Evolutionary conservation across 1,140 invertebrate genomes (phyloP).

Genomic region (Lepeophtheirus salmonis): DNA sequence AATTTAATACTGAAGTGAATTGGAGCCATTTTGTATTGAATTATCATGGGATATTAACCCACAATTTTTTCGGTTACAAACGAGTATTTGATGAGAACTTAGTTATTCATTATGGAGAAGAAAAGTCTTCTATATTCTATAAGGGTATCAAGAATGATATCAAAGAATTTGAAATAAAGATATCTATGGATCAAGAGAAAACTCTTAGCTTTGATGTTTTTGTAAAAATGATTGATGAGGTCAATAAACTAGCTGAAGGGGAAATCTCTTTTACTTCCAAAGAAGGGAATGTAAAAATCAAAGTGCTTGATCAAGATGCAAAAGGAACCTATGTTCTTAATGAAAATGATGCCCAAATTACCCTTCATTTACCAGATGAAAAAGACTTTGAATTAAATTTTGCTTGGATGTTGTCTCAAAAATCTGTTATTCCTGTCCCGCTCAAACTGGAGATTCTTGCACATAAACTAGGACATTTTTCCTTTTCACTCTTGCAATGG

Average conservation of each 20-base stretch:
- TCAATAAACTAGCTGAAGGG: not conserved
- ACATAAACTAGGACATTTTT: too few relatives aligned
- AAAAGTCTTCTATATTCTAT: not conserved
- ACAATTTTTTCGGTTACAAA: too few relatives aligned
- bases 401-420: too few relatives aligned
- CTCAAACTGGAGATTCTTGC: too few relatives aligned
- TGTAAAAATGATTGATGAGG: not conserved
- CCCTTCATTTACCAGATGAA: not conserved
- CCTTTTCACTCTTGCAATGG: not conserved
- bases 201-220: not conserved
- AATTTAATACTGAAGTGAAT: too few relatives aligned
- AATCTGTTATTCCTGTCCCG: too few relatives aligned
- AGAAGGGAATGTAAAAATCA: not conserved
- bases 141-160: not conserved
- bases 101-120: too few relatives aligned
- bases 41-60: too few relatives aligned
- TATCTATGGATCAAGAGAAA: not conserved
- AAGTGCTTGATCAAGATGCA: not conserved
- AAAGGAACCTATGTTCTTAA: not conserved
- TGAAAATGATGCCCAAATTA: not conserved
- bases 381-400: not conserved
- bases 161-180: not conserved
- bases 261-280: not conserved
- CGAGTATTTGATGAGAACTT: too few relatives aligned
- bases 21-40: too few relatives aligned